Conservation (phyloP, 2,113 vertebrate species). For the Corythoichthys intestinalis region DNA sequence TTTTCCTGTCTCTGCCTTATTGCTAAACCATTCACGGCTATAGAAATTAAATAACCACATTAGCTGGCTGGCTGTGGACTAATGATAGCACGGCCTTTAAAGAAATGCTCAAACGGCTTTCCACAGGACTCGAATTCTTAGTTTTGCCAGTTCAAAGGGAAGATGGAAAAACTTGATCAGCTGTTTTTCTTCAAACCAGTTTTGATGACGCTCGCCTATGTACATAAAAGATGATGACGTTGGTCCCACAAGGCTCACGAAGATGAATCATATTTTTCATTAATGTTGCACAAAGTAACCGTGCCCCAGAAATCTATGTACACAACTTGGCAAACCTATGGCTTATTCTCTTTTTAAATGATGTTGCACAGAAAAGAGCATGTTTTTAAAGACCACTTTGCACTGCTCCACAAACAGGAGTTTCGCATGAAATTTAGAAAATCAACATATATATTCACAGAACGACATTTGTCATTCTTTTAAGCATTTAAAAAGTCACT, state of each 20-base stretch:
- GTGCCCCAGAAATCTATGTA: slow-evolving; percentile 31
- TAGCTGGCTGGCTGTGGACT: too few relatives aligned
- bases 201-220: neutral
- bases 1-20: too few relatives aligned
- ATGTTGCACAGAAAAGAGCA: slow-evolving; percentile 41
- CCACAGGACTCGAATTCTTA: neutral
- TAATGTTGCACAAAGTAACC: slow-evolving; percentile 53
- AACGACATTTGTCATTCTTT: slow-evolving; percentile 49
- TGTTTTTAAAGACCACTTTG: slow-evolving; percentile 6
- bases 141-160: neutral
- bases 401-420: slow-evolving; percentile 11
- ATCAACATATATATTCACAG: slow-evolving; percentile 42
- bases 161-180: neutral
- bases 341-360: slow-evolving; percentile 73
- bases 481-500: slow-evolving; percentile 20
- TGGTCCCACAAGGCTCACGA: slow-evolving; percentile 77
- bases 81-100: too few relatives aligned
- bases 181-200: neutral
- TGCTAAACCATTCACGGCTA: too few relatives aligned
- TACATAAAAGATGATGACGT: slow-evolving; percentile 19
- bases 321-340: slow-evolving; percentile 68
- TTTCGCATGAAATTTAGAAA: slow-evolving; percentile 21
- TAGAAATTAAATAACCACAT: too few relatives aligned
- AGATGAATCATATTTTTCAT: slow-evolving; percentile 43
- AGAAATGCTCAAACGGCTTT: neutral